Base-by-base conservation (phyloP, 2,888 invertebrate species). In the Mesoligia furuncula region DNA sequence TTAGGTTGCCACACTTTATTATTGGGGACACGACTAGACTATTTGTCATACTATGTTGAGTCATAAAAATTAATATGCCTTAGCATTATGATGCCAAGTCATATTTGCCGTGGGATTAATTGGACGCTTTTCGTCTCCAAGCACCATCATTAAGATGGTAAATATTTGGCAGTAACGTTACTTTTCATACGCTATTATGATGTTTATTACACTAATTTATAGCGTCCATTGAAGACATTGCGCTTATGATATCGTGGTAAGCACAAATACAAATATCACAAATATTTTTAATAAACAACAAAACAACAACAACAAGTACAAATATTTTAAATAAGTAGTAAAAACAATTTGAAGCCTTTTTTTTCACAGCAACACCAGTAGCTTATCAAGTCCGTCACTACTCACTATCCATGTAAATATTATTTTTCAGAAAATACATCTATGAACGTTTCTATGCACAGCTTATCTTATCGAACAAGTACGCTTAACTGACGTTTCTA, bases 61-160 rank as follows among this genome's bases (percentile, higher is more conserved):
- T 86, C 84, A 64, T 86, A 80, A 84, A 85, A 77, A 84, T 70
- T 64, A 64, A 84, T 74, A 77, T 42, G 51, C n/a, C 36, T 66
- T 61, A 24, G 78, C 27, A 45, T 75, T 85, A 73, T 64, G 71
- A 51, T 83, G 81, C 80, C 84, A 81, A 81, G 61, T 81, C 61
- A 51, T 70, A 80, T 82, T 81, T 82, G 74, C 64, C 51, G 65
- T 69, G 36, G 59, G 62, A 85, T 82, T 84, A 82, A 82, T 75
- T 85, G 36, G 71, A 81, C 70, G 45, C 59, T 61, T 85, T 70
- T 68, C 70, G 72, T 64, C 48, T 75, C 57, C 27, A 64, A 83
- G 64, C 57, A 77, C 64, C 15, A 71, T 81, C 64, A 54, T 85
- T 85, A 71, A 48, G 67, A 71, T 66, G 59, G 73, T 74, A 59